phyloP scores from a whole-genome alignment of 2,113 vertebrate genomes.

The Hippocampus zosterae region DNA sequence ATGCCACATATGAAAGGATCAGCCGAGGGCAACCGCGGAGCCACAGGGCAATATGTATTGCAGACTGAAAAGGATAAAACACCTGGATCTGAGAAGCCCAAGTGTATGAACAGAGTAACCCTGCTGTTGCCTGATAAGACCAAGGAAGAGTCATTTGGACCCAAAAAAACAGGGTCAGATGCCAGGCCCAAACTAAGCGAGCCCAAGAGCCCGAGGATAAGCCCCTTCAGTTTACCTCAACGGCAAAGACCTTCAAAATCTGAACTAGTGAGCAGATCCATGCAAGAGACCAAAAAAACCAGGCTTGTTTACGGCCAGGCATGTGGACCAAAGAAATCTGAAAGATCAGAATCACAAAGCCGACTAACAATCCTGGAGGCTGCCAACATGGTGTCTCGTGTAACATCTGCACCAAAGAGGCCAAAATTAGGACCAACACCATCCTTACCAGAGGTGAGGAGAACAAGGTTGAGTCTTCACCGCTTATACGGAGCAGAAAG shows the following conservation, averaged over 20 bases:
- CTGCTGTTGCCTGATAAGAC: not conserved
- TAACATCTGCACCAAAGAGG: not conserved
- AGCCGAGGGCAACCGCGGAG: not conserved
- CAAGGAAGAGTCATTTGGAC: not conserved
- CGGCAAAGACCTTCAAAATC: not conserved
- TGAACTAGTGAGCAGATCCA: not conserved
- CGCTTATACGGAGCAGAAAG: constrained; percentile 1
- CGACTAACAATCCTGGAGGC: not conserved
- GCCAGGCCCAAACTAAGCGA: not conserved
- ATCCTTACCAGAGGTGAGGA: not conserved
- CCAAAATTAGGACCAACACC: not conserved
- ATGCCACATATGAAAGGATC: not conserved
- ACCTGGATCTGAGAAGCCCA: not conserved
- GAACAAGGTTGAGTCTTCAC: constrained; percentile 4
- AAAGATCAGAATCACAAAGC: not conserved
- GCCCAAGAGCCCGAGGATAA: not conserved
- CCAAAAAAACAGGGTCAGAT: not conserved
- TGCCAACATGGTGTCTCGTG: not conserved
- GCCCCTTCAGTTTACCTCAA: not conserved
- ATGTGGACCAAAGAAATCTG: not conserved
- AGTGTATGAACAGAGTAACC: not conserved
- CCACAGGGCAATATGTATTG: not conserved
- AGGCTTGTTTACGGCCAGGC: not conserved
- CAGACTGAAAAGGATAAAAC: not conserved
- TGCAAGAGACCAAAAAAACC: not conserved